Evolutionary conservation across 2,888 invertebrate species (phyloP).

Genomic region (Laothoe populi): DNA sequence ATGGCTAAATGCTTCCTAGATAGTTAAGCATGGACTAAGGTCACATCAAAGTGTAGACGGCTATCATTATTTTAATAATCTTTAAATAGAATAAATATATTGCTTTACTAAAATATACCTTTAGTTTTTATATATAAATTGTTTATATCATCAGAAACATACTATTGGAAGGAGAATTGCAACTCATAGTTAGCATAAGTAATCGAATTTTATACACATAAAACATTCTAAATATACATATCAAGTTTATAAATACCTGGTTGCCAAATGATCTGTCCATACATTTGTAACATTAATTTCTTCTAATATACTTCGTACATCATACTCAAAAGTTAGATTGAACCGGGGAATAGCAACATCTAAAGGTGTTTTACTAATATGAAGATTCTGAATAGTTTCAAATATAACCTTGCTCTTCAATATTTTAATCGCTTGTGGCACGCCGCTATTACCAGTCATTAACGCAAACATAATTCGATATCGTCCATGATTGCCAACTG

Average conservation of each 20-base stretch:
- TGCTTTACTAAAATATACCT: too few relatives aligned
- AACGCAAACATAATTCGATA: constrained; percentile 32
- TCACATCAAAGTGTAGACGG: too few relatives aligned
- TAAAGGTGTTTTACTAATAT: constrained; percentile 9
- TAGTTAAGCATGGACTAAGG: too few relatives aligned
- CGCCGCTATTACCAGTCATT: neutral
- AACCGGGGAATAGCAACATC: constrained; percentile 20
- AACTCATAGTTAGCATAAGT: too few relatives aligned
- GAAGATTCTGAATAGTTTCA: constrained; percentile 1
- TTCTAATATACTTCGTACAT: constrained; percentile 21
- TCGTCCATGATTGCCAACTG: constrained; percentile 46
- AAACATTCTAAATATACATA: too few relatives aligned
- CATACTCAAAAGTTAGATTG: constrained; percentile 10
- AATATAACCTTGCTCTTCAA: constrained; percentile 7
- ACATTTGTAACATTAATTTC: constrained; percentile 8
- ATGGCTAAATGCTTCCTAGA: too few relatives aligned
- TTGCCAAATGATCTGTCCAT: constrained; percentile 21
- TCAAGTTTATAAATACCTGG: constrained; percentile 4
- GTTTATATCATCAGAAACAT: too few relatives aligned
- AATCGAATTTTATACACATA: too few relatives aligned
- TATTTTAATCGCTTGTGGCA: neutral
- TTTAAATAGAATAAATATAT: too few relatives aligned
- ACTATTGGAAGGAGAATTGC: too few relatives aligned
- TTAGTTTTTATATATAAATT: too few relatives aligned
- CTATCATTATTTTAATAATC: too few relatives aligned